Percentiles rank a stretch among this genome's conserved stretches.
Evolutionary conservation across 2,797 vertebrate genomes (phyloP).

Genomic region (Synanceia verrucosa): DNA sequence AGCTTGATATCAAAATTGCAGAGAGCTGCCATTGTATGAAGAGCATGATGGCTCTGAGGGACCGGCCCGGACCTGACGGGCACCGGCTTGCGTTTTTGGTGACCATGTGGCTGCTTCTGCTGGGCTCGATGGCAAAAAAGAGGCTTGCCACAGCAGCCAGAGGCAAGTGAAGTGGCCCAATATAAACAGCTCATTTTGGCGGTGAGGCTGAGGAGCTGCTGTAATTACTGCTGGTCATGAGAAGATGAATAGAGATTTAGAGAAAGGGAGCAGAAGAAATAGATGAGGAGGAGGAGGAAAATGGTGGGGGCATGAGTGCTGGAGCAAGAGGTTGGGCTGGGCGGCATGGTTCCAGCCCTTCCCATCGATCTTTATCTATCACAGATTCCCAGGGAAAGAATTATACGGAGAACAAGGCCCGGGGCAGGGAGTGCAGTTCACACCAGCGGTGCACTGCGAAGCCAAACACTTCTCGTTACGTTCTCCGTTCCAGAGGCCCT

Average conservation of each 20-base stretch:
- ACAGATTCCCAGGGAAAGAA: conserved; percentile 63
- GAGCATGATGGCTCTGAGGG: conserved; percentile 34
- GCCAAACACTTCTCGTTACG: conserved; percentile 51
- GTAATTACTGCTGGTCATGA: conserved; percentile 63
- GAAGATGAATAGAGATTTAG: conserved; percentile 54
- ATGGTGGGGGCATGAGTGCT: conserved; percentile 8
- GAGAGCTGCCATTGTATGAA: not conserved
- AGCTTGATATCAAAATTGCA: conserved; percentile 39
- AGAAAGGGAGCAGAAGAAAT: conserved; percentile 34
- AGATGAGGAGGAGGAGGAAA: conserved; percentile 23
- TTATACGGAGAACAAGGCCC: conserved; percentile 27
- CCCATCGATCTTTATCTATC: conserved; percentile 72
- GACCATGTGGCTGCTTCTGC: conserved; percentile 53
- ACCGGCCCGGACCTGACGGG: conserved; percentile 17
- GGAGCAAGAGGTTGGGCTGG: conserved; percentile 11
- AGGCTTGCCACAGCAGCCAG: conserved; percentile 57
- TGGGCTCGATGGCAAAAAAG: conserved; percentile 37
- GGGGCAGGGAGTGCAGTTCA: conserved; percentile 48
- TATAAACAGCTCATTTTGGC: conserved; percentile 71
- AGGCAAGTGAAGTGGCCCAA: conserved; percentile 66
- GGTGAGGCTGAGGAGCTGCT: conserved; percentile 57
- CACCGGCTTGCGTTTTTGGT: conserved; percentile 31
- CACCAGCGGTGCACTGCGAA: conserved; percentile 42
- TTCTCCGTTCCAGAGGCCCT: conserved; percentile 46
- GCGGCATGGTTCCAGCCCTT: conserved; percentile 37